Conservation (phyloP, 2,888 invertebrate genomes). For the Tiliacea aurago region DNA sequence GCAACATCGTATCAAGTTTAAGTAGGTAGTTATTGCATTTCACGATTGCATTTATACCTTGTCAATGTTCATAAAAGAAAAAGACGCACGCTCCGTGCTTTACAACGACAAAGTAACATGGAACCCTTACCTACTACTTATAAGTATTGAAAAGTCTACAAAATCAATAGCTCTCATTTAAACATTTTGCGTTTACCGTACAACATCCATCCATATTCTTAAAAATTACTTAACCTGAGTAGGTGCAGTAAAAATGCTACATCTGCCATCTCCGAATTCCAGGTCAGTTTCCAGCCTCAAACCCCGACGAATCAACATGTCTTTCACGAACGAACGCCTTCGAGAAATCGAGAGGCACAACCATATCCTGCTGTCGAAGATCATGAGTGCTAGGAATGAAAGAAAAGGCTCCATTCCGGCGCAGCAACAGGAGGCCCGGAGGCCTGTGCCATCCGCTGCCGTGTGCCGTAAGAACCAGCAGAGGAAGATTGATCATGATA, state of each 20-base stretch:
- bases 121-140: background rate
- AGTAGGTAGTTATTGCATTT: background rate
- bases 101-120: background rate
- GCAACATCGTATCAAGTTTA: background rate
- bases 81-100: background rate
- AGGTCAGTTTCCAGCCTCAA: slow-evolving; percentile 80
- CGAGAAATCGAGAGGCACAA: slow-evolving; percentile 92
- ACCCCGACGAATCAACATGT: slow-evolving; percentile 85
- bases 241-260: background rate
- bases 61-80: background rate
- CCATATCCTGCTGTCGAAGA: slow-evolving; percentile 90
- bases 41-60: no score
- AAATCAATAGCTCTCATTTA: background rate
- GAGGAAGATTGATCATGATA: slow-evolving; percentile 90
- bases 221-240: background rate
- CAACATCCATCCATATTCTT: background rate
- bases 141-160: background rate
- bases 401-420: slow-evolving; percentile 81
- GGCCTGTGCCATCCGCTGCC: slow-evolving; percentile 84
- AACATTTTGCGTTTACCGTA: background rate
- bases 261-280: slow-evolving; percentile 43
- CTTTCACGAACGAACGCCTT: slow-evolving; percentile 91
- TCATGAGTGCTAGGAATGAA: slow-evolving; percentile 85
- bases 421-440: slow-evolving; percentile 68
- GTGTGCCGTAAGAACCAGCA: slow-evolving; percentile 89